Evolutionary conservation across 37 sponge, comb jelly and placozoan genomes (phyloP).

Genomic region (Hormiphora californensis): DNA sequence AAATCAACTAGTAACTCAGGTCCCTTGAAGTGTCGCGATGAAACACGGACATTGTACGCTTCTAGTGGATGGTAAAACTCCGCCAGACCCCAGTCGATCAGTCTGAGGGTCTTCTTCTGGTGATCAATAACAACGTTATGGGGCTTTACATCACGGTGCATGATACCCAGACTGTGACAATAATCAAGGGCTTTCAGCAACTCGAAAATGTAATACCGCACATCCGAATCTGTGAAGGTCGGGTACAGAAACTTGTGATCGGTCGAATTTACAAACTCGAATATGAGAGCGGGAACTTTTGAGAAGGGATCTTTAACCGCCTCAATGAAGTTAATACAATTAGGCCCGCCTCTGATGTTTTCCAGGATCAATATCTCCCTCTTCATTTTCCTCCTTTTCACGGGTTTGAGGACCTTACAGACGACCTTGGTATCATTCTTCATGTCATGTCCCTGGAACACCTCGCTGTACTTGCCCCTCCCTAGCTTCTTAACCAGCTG

Average conservation of each 20-base stretch:
- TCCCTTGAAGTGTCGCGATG: constrained; percentile 46
- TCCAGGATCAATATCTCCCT: constrained; percentile 39
- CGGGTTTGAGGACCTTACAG: constrained; percentile 44
- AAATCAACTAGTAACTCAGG: constrained; percentile 34
- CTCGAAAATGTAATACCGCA: constrained; percentile 36
- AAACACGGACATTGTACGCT: constrained; percentile 40
- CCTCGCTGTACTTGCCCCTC: constrained; percentile 41
- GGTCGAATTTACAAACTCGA: constrained; percentile 26
- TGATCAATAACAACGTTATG: constrained; percentile 48
- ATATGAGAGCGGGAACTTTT: constrained; percentile 23
- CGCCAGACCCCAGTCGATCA: constrained; percentile 51
- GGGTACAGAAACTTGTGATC: constrained; percentile 46
- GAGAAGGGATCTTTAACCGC: constrained; percentile 33
- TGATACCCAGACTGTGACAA: constrained; percentile 36
- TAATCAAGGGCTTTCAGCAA: constrained; percentile 30
- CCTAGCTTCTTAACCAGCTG: constrained; percentile 32
- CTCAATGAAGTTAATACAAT: constrained; percentile 9
- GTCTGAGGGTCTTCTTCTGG: constrained; percentile 32
- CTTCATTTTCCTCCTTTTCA: constrained; percentile 17
- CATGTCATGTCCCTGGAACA: constrained; percentile 43
- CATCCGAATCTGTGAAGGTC: constrained; percentile 32
- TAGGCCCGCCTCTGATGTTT: constrained; percentile 5
- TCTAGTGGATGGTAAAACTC: constrained; percentile 53
- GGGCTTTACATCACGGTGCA: constrained; percentile 45
- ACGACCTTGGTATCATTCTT: constrained; percentile 7